These are phyloP conservation scores for Cetoscarus ocellatus DNA, from an alignment of 2,797 vertebrate genomes.

Conservation along the genomic window DNA sequence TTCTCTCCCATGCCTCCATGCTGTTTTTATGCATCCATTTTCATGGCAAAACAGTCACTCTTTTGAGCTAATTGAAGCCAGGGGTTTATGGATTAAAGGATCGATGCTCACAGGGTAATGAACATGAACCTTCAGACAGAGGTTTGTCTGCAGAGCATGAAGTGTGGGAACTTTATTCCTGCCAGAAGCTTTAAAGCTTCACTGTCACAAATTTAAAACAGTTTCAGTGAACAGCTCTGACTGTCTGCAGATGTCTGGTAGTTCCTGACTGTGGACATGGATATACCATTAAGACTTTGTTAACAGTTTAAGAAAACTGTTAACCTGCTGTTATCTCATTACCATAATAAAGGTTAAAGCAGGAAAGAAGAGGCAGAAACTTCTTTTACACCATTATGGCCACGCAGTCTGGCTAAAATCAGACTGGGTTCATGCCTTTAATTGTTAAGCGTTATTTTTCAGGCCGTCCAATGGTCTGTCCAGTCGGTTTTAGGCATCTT, in stretches of 20 bases:
- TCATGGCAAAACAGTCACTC: background rate
- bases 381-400: too few species aligned
- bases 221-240: background rate
- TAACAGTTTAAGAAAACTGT: too few species aligned
- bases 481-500: too few species aligned
- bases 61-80: constrained; percentile 14
- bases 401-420: too few species aligned
- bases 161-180: background rate
- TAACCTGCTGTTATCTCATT: too few species aligned
- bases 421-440: too few species aligned
- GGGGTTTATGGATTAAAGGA: constrained; percentile 6
- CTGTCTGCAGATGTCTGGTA: background rate
- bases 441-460: too few species aligned
- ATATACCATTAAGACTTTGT: too few species aligned
- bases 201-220: too few species aligned
- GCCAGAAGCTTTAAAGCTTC: background rate
- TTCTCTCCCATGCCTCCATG: background rate
- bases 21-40: constrained; percentile 13
- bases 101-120: background rate
- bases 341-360: too few species aligned
- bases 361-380: too few species aligned
- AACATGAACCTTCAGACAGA: background rate
- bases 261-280: background rate
- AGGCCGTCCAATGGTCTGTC: too few species aligned
- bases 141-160: background rate